Base-by-base conservation (phyloP, 2,888 invertebrate species). In the Pandemis corylana region DNA sequence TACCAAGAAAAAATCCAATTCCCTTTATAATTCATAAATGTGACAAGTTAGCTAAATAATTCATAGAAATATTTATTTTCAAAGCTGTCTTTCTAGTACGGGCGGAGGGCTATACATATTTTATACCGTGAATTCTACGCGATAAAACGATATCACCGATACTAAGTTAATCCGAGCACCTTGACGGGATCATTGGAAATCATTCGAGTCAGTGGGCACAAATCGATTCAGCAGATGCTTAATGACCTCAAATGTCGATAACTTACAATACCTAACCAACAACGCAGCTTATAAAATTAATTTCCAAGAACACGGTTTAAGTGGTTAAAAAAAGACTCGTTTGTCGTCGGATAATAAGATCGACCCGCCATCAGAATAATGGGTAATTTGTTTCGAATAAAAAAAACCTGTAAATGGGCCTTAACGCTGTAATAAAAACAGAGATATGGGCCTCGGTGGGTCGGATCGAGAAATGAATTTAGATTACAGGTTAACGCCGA, bases 381-480 rank as follows among this genome's bases (percentile, higher is more conserved):
- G 88, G 89, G 90, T 93, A 94, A 94, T 94, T 94, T 94, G 93
- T 92, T 90, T 89, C 84, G 88, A 91, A 88, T 88, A 92, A 92
- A 94, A 79, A 92, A 92, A 90, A 89, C 91, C 90, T 85, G 92
- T 92, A 92, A 94, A 94, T 92, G 93, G 93, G 88, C 87, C 90
- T 88, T 88, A 89, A 90, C 90, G 89, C 91, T 91, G 89, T 94
- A 94, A 94, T 94, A 94, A 94, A 92, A 94, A 93, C 90, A 88
- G 89, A 94, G 90, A 90, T 91, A 92, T 90, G 90, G 89, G 85
- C 85, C 84, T 61, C 88, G 88, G 91, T 92, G 91, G 93, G 92
- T 91, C 90, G 93, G 90, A 89, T 92, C 93, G 91, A 94, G 91
- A 94, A 94, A 94, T 94, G 93, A 94, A 94, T 94, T 94, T 94